A percentile compares a stretch with the other conserved stretches of the same genome.
Conservation (phyloP, 2,888 invertebrate species). For the Morpho achilles region DNA sequence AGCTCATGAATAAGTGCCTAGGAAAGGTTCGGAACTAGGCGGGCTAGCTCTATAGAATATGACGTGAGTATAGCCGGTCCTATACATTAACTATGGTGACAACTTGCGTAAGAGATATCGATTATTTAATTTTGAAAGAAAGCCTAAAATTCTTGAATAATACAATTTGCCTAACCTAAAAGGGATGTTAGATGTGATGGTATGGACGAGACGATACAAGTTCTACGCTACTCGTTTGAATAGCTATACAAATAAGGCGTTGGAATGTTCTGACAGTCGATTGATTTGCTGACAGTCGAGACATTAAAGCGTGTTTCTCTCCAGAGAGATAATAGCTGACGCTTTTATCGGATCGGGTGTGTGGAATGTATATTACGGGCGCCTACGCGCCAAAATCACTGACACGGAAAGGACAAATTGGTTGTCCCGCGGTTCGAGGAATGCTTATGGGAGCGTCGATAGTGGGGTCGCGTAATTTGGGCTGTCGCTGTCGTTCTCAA, state of each 20-base stretch:
- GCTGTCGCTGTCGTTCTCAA: conserved; percentile 46
- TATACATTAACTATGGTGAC: neutral
- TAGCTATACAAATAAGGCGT: conserved; percentile 21
- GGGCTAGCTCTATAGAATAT: no score
- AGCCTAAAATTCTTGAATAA: no score
- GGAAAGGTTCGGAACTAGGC: no score
- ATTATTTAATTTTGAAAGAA: no score
- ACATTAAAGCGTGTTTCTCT: conserved; percentile 14
- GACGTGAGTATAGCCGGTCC: no score
- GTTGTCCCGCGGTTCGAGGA: conserved; percentile 49
- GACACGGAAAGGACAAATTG: conserved; percentile 68
- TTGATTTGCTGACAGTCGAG: conserved; percentile 1
- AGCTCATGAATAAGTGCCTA: no score
- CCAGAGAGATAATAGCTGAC: conserved; percentile 6
- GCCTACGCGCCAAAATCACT: conserved; percentile 48
- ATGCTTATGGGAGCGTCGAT: conserved; percentile 51
- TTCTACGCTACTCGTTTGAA: conserved; percentile 18
- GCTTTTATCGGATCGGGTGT: conserved; percentile 13
- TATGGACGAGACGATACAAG: conserved; percentile 25
- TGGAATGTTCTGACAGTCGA: conserved; percentile 23
- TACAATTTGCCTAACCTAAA: no score
- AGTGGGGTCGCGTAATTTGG: conserved; percentile 52
- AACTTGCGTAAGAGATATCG: neutral
- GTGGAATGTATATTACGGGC: conserved; percentile 31
- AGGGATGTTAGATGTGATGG: neutral